These are phyloP conservation scores for Steromphala cineraria DNA, from an alignment of 2,888 invertebrate species.

Conservation along the genomic window DNA sequence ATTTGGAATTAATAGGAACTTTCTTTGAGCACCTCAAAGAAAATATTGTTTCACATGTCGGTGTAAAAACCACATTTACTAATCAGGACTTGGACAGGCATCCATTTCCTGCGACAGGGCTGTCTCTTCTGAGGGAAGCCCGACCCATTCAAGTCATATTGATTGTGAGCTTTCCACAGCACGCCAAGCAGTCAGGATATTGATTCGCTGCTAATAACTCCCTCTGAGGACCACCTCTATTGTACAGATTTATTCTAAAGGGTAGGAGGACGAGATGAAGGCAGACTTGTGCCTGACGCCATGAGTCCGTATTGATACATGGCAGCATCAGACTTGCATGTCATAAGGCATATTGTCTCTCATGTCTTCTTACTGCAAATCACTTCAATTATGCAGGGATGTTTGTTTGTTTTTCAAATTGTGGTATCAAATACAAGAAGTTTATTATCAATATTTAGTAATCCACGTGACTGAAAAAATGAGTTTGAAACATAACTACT, in stretches of 20 bases:
- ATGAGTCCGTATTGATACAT: too few relatives aligned
- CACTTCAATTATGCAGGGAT: too few relatives aligned
- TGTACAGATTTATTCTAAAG: neutral
- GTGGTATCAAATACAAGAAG: too few relatives aligned
- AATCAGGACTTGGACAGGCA: neutral
- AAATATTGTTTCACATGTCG: neutral
- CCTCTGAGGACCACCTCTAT: neutral
- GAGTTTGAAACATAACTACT: too few relatives aligned
- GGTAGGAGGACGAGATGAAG: neutral
- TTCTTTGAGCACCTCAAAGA: neutral
- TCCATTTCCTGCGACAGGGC: neutral
- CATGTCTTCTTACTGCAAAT: too few relatives aligned
- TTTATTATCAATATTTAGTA: too few relatives aligned
- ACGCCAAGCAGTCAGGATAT: neutral
- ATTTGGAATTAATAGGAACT: neutral
- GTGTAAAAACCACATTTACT: neutral
- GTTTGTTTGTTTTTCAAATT: too few relatives aligned
- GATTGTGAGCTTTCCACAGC: neutral
- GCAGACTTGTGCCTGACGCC: neutral
- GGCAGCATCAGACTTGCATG: too few relatives aligned
- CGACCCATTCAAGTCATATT: neutral
- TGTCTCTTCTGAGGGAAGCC: neutral
- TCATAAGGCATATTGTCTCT: too few relatives aligned
- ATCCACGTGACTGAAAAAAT: too few relatives aligned
- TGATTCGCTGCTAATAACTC: constrained; percentile 3